Percentiles rank a stretch among this genome's conserved stretches.
Conservation (phyloP, 1,140 invertebrate genomes). For the Drosophila kikkawai region DNA sequence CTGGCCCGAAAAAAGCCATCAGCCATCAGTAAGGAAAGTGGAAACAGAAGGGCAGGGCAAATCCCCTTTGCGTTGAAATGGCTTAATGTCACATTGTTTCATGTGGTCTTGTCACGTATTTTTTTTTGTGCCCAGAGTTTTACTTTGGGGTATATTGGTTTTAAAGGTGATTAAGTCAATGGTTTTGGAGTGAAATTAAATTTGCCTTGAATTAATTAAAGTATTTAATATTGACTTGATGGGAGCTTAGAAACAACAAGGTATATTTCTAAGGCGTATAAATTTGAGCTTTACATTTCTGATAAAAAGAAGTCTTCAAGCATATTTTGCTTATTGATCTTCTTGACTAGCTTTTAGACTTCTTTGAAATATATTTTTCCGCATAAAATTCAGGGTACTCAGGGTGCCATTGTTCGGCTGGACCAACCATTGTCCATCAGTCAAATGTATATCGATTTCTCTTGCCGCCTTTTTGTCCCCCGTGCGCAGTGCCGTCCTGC, state of each 20-base stretch:
- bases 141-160: constrained; percentile 18
- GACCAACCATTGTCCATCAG: constrained; percentile 66
- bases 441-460: constrained; percentile 79
- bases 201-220: neutral
- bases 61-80: constrained; percentile 82
- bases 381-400: neutral
- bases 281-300: rapidly evolving
- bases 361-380: neutral
- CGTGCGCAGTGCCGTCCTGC: constrained; percentile 36
- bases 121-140: constrained; percentile 12
- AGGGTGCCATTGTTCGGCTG: constrained; percentile 32
- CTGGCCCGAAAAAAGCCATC: constrained; percentile 36
- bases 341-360: neutral
- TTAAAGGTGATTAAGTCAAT: neutral
- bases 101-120: constrained; percentile 79
- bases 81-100: constrained; percentile 82
- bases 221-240: rapidly evolving
- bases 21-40: constrained; percentile 36
- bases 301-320: neutral
- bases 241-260: no score
- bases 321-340: neutral
- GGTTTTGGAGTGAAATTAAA: neutral
- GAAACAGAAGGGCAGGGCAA: constrained; percentile 39
- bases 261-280: neutral
- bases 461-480: constrained; percentile 17